Evolutionary conservation across 2,888 invertebrate species (phyloP).

Genomic region (Brachypalpus laphriformis): DNA sequence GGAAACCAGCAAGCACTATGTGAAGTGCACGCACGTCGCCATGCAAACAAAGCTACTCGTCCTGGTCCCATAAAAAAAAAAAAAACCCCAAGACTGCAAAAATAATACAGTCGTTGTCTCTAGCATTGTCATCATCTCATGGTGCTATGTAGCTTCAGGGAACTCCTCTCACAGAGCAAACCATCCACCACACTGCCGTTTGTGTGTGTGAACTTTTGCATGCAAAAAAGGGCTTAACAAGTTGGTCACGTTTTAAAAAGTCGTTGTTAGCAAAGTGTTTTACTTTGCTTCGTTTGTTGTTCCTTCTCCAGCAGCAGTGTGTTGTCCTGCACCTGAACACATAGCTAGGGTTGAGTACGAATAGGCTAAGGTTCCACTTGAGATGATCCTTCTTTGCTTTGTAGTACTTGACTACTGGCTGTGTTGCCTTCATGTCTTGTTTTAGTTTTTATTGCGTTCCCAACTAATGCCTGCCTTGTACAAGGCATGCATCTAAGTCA

Average conservation of each 20-base stretch:
- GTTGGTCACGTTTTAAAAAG: conserved; percentile 75
- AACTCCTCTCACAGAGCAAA: conserved; percentile 20
- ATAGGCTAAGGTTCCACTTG: conserved; percentile 25
- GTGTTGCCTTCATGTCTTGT: conserved; percentile 18
- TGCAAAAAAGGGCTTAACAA: conserved; percentile 74
- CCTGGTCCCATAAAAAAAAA: not conserved
- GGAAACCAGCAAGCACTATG: not conserved
- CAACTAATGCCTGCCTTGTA: not conserved
- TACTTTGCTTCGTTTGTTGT: conserved; percentile 62
- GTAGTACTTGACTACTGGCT: not conserved
- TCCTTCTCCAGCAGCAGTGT: conserved; percentile 12
- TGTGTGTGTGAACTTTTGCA: conserved; percentile 21
- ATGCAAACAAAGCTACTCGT: not conserved
- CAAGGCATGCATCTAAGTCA: not conserved
- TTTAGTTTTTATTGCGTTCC: conserved; percentile 11
- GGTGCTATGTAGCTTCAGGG: conserved; percentile 39
- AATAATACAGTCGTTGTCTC: conserved; percentile 41
- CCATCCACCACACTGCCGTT: not conserved
- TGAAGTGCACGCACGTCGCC: conserved; percentile 44
- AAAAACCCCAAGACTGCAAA: conserved; percentile 8
- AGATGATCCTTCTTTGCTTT: conserved; percentile 51
- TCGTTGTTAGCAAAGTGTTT: conserved; percentile 67
- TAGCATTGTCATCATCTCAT: conserved; percentile 27
- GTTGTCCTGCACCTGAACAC: conserved; percentile 32
- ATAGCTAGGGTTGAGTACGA: not conserved